Conservation (phyloP, 37 sponge, comb jelly and placozoan species). For the Axinella damicornis region DNA sequence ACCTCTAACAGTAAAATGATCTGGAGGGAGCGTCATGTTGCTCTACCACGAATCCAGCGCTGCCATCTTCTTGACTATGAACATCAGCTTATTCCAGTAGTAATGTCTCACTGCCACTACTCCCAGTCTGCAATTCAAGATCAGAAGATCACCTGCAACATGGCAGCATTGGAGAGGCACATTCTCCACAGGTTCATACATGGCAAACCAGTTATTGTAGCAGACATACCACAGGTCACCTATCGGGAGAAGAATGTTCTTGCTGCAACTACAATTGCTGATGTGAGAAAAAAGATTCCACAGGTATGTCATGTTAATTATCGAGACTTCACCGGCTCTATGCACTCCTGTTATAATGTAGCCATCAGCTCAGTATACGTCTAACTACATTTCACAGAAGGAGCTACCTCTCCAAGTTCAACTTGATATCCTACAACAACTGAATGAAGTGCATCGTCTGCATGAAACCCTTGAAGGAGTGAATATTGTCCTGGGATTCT, state of each 20-base stretch:
- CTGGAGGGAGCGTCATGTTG: constrained; percentile 55
- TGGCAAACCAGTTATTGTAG: constrained; percentile 67
- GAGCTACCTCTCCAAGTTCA: neutral
- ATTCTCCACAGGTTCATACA: constrained; percentile 69
- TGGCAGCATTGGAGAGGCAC: constrained; percentile 73
- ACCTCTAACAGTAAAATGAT: no score
- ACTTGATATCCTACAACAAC: constrained; percentile 22
- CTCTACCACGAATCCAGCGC: constrained; percentile 47
- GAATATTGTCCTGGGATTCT: constrained; percentile 61
- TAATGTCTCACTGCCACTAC: constrained; percentile 80
- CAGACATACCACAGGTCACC: constrained; percentile 56
- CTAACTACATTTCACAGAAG: no score
- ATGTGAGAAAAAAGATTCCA: constrained; percentile 38
- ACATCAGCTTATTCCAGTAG: constrained; percentile 53
- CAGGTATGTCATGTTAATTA: constrained; percentile 27
- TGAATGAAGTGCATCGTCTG: constrained; percentile 8
- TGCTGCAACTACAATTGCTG: constrained; percentile 39
- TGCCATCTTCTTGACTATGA: constrained; percentile 74
- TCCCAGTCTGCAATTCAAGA: constrained; percentile 69
- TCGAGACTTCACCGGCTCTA: no score
- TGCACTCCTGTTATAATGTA: neutral
- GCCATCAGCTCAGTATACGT: no score
- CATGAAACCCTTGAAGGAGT: constrained; percentile 43
- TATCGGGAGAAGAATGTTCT: constrained; percentile 51
- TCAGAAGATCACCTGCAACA: constrained; percentile 64